Conservation (phyloP, 1,140 invertebrate genomes). For the Diorhabda elongata region DNA sequence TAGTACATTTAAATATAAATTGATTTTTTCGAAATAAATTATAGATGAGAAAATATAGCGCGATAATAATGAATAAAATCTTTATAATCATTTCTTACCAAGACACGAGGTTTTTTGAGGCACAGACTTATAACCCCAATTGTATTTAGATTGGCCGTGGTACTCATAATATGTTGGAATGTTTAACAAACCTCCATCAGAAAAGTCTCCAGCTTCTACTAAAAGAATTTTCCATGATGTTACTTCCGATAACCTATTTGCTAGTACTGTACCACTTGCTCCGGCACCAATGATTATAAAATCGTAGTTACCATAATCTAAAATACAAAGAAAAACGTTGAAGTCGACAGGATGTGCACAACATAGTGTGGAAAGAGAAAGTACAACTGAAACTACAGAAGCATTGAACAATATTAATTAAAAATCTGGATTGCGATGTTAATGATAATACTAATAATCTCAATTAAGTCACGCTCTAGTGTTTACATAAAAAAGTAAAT, state of each 20-base stretch:
- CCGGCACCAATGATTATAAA: conserved; percentile 16
- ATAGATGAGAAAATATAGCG: too few relatives aligned
- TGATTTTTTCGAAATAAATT: too few relatives aligned
- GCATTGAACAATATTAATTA: too few relatives aligned
- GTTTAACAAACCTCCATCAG: background rate
- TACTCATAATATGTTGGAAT: background rate
- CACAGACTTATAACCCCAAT: conserved; percentile 13
- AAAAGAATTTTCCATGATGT: conserved; percentile 9
- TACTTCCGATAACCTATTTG: conserved; percentile 10
- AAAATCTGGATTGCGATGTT: too few relatives aligned
- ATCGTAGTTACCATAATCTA: conserved; percentile 13
- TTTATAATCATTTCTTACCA: conserved; percentile 8
- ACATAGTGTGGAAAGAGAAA: too few relatives aligned
- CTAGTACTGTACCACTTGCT: conserved; percentile 10
- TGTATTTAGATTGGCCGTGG: background rate
- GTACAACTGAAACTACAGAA: too few relatives aligned
- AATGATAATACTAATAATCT: too few relatives aligned
- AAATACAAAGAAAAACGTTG: background rate
- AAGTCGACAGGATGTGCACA: too few relatives aligned
- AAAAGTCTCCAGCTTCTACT: conserved; percentile 6
- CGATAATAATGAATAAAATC: too few relatives aligned
- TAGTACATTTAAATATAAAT: too few relatives aligned
- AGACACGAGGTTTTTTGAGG: conserved; percentile 17
- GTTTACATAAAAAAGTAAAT: too few relatives aligned
- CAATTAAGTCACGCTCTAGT: too few relatives aligned